Base-by-base conservation (phyloP, 2,888 invertebrate genomes). In the Lycocerus yunnanus region DNA sequence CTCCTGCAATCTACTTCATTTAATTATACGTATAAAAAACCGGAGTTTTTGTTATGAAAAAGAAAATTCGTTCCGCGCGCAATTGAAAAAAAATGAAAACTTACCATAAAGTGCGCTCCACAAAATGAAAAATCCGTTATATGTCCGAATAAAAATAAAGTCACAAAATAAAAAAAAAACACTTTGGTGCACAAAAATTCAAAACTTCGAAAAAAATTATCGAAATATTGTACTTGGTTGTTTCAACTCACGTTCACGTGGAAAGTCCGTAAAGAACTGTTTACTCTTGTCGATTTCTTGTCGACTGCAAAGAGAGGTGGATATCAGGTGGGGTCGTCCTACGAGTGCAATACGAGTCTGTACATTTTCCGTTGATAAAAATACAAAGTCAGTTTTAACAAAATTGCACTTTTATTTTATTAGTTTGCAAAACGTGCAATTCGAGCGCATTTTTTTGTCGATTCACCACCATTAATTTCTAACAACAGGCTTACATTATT, bases 191-290 rank as follows among this genome's bases (percentile, higher is more conserved):
- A 43, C 43, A 43, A 43, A 43, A 43, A n/a, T 43, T 43, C n/a
- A 43, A 43, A 43, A 43, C n/a, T 43, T 43, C 43, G 43, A 43
- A 43, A 43, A 43, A 43, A 43, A 43, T 43, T 43, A 43, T 43
- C 43, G 43, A 43, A 43, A 43, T 43, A 13, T 43, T 43, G 6
- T n/a, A 43, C 43, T n/a, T 43, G 1, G n/a, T 8, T 43, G 43
- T 43, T 43, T 1, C 1, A 43, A 43, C 43, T 43, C 27, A 6
- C 43, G 43, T 43, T 43, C 43, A 43, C 43, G n/a, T 43, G n/a
- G 79, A 81, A 77, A 76, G 82, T 78, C 79, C 78, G 80, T 80
- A 80, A 83, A 81, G 81, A 80, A 84, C 84, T 83, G 82, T 83
- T 82, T 81, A 24, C 66, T 66, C 24, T 82, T 81, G 81, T 81